Base-by-base conservation (phyloP, 2,797 vertebrate species). In the Acrossocheilus wenchowensis region DNA sequence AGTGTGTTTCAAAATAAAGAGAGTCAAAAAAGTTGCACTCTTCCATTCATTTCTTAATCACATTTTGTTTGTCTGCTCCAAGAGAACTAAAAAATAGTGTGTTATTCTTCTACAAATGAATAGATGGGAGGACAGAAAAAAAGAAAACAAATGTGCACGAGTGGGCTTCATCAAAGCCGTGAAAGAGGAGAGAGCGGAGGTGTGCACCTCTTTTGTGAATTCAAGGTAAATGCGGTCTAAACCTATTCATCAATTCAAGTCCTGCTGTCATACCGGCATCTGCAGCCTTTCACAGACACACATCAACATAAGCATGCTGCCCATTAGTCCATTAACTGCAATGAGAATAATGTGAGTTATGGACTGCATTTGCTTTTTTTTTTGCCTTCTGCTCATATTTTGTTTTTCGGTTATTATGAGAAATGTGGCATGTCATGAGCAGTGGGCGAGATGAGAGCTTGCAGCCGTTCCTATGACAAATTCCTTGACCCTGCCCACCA, bases 401-500 rank as follows among this genome's bases (percentile, higher is more conserved):
- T 52, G 50, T 62, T 36, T 52, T 73, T 86, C 6, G 4, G 30
- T 41, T 39, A 74, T 81, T 81, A 52, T 62, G 69, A 81, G 52
- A 86, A 86, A 81, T 86, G 78, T 43, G 43, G 43, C 57, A 26
- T 81, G 85, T 81, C 57, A 64, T 81, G 71, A 86, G 34, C 43
- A 66, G 85, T 86, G 85, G 85, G 78, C 69, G 85, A 81, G 45
- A 74, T 86, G 85, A 86, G 78, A 79, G 84, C 68, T 80, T 73
- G 54, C 78, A 86, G 78, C 71, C 69, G 23, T 75, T 81, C 69
- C 45, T 52, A 86, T 81, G 78, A 86, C 85, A 74, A 73, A 86
- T 86, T 86, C 78, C 78, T 80, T 75, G 85, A 86, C 85, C 84
- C 85, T 86, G 45, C 78, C 85, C 71, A 86, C 71, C 57, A 74